Evolutionary conservation across 2,113 vertebrate genomes (phyloP), one percentile per base, ranked within the genome.

Genomic region (Prionailurus bengalensis): DNA sequence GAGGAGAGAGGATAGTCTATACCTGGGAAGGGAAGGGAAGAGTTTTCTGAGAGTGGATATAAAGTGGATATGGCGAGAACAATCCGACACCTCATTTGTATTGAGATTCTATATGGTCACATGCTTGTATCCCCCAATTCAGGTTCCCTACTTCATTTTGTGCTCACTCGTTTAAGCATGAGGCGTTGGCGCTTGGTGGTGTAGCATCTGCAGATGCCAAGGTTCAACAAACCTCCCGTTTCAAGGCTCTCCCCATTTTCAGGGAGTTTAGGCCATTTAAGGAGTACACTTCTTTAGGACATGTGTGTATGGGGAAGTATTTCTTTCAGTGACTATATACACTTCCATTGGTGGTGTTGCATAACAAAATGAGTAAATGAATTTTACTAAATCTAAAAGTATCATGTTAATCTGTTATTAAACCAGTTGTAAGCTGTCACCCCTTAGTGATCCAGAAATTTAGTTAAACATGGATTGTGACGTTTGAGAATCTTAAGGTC

Each of bases 241-340:
- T 23, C 70, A 19, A 48, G 92, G 23, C 21, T 2, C 29, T 33
- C 42, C 23, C 39, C 51, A 45, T 86, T 39, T 29, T 23, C 39
- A 76, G 7, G 13, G 7, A 33, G 8, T 48, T 42, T 27, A 51
- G 14, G 4, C 4, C 39, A 33, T 21, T 87, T 84, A 25, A 68
- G n/a, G 29, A 39, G 48, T 23, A 71, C 4, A n/a, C 7, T 92
- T 86, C 29, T 73, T 36, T n/a, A 61, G 14, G 13, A 33, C 13
- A 8, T 0, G 6, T 19, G 2, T 25, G 8, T 63, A 12, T 23
- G n/a, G 6, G 19, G 6, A 25, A 70, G 9, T 5, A 0, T 33
- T 95, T 65, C 80, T 81, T 94, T 65, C 21, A 78, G 15, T 78
- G 25, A 73, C 33, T 51, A 2, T 55, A 31, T 36, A 55, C 27